These are phyloP conservation scores for Crossocerus cetratus DNA, from an alignment of 2,888 invertebrate genomes.

Conservation along the genomic window DNA sequence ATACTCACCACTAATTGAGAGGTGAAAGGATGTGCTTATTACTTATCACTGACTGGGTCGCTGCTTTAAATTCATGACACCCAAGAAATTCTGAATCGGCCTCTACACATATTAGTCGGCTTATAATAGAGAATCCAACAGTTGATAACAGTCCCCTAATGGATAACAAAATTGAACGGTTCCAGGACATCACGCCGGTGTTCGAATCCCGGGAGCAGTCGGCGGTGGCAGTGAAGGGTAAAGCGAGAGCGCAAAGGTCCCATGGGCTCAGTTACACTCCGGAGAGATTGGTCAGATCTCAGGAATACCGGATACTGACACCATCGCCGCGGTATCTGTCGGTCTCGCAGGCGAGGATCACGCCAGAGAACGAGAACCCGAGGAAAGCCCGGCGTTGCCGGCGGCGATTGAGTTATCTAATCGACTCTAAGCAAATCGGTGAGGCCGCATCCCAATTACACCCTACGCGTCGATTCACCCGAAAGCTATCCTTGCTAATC, in stretches of 20 bases:
- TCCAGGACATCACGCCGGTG: slow-evolving; percentile 18
- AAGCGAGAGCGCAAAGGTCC: slow-evolving; percentile 12
- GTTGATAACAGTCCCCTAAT: no score
- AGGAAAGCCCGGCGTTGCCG: slow-evolving; percentile 26
- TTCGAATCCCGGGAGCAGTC: no score
- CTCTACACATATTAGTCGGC: no score
- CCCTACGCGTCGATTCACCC: no score
- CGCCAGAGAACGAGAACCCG: slow-evolving; percentile 36
- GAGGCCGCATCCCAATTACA: background rate
- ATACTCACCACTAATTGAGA: no score
- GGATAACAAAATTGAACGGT: background rate
- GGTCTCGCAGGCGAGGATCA: slow-evolving; percentile 33
- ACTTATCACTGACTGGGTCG: no score
- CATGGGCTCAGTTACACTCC: slow-evolving; percentile 67
- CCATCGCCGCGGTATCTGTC: slow-evolving; percentile 60
- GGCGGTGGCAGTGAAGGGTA: no score
- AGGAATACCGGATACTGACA: slow-evolving; percentile 68
- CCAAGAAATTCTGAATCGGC: no score
- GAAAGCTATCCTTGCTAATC: no score
- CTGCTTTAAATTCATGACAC: no score
- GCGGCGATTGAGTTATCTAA: slow-evolving; percentile 43
- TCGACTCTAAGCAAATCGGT: slow-evolving; percentile 49
- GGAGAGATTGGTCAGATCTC: slow-evolving; percentile 67
- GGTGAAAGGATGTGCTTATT: no score
- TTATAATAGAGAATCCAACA: no score